These are phyloP conservation scores for Oryzias dopingdopingensis DNA, from an alignment of 2,797 vertebrate genomes.

Conservation along the genomic window DNA sequence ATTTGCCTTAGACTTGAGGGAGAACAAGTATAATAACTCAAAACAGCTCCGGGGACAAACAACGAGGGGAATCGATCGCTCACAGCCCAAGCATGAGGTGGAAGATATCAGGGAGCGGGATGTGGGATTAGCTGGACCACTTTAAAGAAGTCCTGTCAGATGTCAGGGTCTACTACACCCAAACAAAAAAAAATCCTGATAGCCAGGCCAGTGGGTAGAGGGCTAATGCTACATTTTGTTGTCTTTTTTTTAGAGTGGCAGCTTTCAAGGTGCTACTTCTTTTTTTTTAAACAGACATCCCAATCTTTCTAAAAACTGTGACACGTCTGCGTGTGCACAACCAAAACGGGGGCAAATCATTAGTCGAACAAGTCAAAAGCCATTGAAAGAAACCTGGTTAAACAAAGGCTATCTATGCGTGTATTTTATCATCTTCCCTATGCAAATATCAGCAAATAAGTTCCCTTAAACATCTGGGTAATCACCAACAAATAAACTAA, in stretches of 20 bases:
- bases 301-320: too few species aligned
- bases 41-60: constrained; percentile 76
- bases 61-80: constrained; percentile 75
- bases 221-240: constrained; percentile 21
- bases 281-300: constrained; percentile 17
- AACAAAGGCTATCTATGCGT: constrained; percentile 28
- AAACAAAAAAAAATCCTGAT: constrained; percentile 22
- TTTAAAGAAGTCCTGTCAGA: constrained; percentile 63
- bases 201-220: constrained; percentile 25
- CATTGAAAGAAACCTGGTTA: constrained; percentile 47
- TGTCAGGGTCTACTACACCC: constrained; percentile 25
- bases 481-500: constrained; percentile 29
- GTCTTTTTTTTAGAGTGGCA: constrained; percentile 11
- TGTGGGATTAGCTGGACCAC: constrained; percentile 66
- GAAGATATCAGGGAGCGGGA: constrained; percentile 52
- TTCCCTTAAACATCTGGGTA: constrained; percentile 40
- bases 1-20: constrained; percentile 56
- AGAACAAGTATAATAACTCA: constrained; percentile 70
- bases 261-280: constrained; percentile 4
- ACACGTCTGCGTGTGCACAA: too few species aligned
- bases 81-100: constrained; percentile 51
- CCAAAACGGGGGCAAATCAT: not conserved
- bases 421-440: constrained; percentile 41
- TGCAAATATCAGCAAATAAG: constrained; percentile 47
- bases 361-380: constrained; percentile 28